Evolutionary conservation across 2,888 invertebrate species (phyloP).

Genomic region (Cantharis nigra): DNA sequence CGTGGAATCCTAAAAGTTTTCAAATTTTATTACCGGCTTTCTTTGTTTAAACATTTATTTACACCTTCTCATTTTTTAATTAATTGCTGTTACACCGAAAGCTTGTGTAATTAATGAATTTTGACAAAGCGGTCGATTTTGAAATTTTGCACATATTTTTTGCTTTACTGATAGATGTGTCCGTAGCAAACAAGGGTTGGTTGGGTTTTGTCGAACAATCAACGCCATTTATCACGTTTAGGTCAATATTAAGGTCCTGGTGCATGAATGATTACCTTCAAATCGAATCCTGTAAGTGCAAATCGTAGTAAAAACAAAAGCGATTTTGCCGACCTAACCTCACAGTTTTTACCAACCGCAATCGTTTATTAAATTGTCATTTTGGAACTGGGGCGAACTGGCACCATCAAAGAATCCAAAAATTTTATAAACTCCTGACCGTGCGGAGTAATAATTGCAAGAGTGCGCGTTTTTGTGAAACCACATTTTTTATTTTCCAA

Average conservation of each 20-base stretch:
- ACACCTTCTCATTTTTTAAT: not conserved
- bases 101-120: not conserved
- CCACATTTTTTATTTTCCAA: conserved; percentile 3
- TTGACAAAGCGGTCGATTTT: not conserved
- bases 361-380: not conserved
- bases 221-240: conserved; percentile 17
- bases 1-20: not conserved
- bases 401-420: no score
- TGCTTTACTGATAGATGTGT: conserved; percentile 7
- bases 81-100: not conserved
- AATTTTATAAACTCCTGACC: no score
- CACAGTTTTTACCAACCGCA: not conserved
- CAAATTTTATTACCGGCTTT: not conserved
- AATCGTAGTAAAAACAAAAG: conserved; percentile 13
- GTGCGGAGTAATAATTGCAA: not conserved
- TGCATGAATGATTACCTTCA: conserved; percentile 16
- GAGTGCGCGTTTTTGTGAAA: not conserved
- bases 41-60: not conserved
- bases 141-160: conserved; percentile 7
- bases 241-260: conserved; percentile 12
- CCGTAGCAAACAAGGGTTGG: conserved; percentile 11
- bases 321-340: not conserved
- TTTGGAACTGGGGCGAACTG: not conserved
- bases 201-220: conserved; percentile 10
- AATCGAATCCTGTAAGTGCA: conserved; percentile 14